Evolutionary conservation across 2,113 vertebrate species (phyloP).

Genomic region (Indicator maculatus): DNA sequence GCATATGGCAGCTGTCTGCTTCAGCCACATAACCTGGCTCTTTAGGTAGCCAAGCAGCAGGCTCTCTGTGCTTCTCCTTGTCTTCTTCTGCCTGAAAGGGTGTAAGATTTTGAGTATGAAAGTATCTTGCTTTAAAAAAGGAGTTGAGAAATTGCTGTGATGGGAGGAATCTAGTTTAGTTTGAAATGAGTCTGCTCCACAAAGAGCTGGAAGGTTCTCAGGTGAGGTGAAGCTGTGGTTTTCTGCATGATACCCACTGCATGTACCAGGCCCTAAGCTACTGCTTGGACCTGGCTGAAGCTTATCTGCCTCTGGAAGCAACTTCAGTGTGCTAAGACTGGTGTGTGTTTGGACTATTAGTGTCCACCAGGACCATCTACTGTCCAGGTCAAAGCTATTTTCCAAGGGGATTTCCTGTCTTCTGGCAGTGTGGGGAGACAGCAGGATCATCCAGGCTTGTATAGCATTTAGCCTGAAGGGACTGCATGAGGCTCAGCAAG

Average conservation of each 20-base stretch:
- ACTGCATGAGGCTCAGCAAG: no score
- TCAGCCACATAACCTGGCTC: background rate
- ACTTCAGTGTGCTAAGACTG: accelerated
- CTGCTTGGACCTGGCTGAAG: background rate
- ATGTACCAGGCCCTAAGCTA: no score
- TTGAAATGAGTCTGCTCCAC: background rate
- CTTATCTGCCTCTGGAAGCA: background rate
- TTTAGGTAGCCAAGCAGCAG: background rate
- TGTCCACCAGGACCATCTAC: background rate
- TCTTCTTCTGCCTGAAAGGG: background rate
- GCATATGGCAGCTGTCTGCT: background rate
- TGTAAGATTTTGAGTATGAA: background rate
- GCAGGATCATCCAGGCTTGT: background rate
- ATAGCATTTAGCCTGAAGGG: accelerated
- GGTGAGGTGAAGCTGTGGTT: background rate
- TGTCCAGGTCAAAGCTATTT: background rate
- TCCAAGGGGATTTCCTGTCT: background rate
- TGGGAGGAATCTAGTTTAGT: background rate
- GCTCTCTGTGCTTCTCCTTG: accelerated
- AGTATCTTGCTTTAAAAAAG: background rate
- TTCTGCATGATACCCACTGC: background rate
- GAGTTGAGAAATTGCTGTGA: background rate
- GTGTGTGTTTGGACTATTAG: background rate
- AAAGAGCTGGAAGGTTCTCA: background rate
- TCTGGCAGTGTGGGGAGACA: background rate